Base-by-base conservation (phyloP, 2,888 invertebrate genomes). In the Dicycla oo region DNA sequence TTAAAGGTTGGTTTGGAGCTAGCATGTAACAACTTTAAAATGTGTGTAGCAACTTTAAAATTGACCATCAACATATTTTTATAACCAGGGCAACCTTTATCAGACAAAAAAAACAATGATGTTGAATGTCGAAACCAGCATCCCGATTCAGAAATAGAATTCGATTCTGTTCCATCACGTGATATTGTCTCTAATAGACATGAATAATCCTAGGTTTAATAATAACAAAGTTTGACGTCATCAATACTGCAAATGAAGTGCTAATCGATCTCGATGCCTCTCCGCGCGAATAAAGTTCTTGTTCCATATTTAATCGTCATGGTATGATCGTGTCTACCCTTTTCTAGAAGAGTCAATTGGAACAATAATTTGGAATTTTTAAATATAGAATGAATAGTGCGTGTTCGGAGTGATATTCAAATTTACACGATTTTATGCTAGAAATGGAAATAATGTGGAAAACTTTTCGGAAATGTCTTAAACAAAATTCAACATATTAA, bases 181-280 rank as follows among this genome's bases (percentile, higher is more conserved):
- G 40, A 51, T 45, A 56, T 34, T 38, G 15, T 64, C 18, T 57
- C 38, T 56, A 58, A 15, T 26, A 1, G 7, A 51, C 47, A 45
- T 20, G 80, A 68, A 65, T 60, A 67, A 54, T 69, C n/a, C n/a
- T 20, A 62, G 45, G 47, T 63, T 66, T 66, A 68, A 69, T 73
- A 56, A 78, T 75, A 69, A 79, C 43, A 72, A 71, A 54, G 45
- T 64, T 69, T 80, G 80, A 81, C 84, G 85, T 86, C 86, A 84
- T 65, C 70, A 69, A 70, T 75, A 67, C 78, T 85, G 82, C 81
- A 75, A 76, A 78, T 81, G 82, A 84, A 84, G 75, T 77, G 66
- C 61, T 67, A 73, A 74, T 85, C 78, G 66, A 77, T 71, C 30
- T 61, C 38, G 18, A 47, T 40, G 34, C 69, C 54, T 53, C 47